Conservation (phyloP, 1,140 invertebrate genomes). For the Rhagoletis pomonella region DNA sequence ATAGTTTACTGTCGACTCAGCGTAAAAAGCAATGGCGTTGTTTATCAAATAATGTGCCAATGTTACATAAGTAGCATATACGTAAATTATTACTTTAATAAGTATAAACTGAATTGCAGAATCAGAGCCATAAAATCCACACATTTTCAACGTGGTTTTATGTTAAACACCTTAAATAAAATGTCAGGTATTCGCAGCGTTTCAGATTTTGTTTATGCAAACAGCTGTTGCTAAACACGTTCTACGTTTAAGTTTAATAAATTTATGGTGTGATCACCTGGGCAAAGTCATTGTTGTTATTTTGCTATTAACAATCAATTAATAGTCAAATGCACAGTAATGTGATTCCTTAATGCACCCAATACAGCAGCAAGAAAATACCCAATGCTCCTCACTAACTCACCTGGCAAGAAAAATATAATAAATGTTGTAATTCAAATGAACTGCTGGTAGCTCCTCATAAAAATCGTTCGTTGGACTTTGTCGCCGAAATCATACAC, state of each 20-base stretch:
- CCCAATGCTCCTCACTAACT: neutral
- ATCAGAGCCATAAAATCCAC: neutral
- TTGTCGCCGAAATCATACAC: neutral
- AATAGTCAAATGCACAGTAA: neutral
- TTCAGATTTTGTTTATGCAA: neutral
- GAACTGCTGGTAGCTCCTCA: neutral
- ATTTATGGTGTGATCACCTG: neutral
- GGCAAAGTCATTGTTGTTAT: neutral
- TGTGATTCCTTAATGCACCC: neutral
- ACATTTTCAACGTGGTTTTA: neutral
- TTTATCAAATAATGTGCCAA: neutral
- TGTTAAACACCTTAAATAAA: neutral
- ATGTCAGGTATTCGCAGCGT: neutral
- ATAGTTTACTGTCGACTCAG: neutral
- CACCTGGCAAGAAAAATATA: slow-evolving; percentile 31
- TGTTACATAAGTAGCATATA: too few relatives aligned
- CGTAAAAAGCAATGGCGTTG: neutral
- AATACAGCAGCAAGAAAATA: slow-evolving; percentile 18
- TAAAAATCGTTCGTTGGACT: neutral
- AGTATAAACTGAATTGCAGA: too few relatives aligned
- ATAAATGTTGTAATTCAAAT: slow-evolving; percentile 20
- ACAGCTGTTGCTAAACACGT: slow-evolving; percentile 35
- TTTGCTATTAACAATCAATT: neutral
- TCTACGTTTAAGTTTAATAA: neutral
- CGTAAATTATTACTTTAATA: too few relatives aligned